Evolutionary conservation across 1,140 invertebrate genomes (phyloP).

Genomic region (Spodoptera frugiperda): DNA sequence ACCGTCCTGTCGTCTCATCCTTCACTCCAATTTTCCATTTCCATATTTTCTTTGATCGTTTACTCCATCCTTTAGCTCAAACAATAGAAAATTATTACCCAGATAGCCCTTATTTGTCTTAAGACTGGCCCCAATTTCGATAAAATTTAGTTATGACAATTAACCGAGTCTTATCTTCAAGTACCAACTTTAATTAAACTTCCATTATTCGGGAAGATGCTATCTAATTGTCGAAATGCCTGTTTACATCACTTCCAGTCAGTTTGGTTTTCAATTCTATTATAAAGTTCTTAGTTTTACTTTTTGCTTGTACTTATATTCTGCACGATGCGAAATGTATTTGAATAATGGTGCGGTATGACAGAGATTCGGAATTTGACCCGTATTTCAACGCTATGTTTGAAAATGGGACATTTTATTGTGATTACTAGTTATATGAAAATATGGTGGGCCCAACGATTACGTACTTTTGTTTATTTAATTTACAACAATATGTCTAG

Average conservation of each 20-base stretch:
- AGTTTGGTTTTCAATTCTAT: slow-evolving; percentile 37
- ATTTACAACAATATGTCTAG: too few relatives aligned
- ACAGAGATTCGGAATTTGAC: neutral
- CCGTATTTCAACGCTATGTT: too few relatives aligned
- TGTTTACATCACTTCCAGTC: slow-evolving; percentile 11
- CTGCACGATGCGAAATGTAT: too few relatives aligned
- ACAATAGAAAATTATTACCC: neutral
- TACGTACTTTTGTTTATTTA: too few relatives aligned
- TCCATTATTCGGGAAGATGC: slow-evolving; percentile 1
- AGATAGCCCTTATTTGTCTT: neutral
- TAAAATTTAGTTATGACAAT: neutral
- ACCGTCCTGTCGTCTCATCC: too few relatives aligned
- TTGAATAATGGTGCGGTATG: neutral
- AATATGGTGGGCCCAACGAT: too few relatives aligned
- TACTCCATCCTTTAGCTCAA: too few relatives aligned
- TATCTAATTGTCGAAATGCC: slow-evolving; percentile 27
- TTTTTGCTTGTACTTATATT: neutral
- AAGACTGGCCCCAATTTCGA: neutral
- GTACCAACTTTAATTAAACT: slow-evolving; percentile 33
- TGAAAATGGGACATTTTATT: too few relatives aligned
- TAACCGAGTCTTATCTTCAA: neutral
- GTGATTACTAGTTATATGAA: too few relatives aligned
- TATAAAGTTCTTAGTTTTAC: slow-evolving; percentile 3
- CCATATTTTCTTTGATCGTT: too few relatives aligned
- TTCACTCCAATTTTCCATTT: too few relatives aligned